A percentile compares a stretch with the other conserved stretches of the same genome.
Evolutionary conservation across 64 coral and sea anemone species (phyloP).

Genomic region (Pachyseris speciosa): DNA sequence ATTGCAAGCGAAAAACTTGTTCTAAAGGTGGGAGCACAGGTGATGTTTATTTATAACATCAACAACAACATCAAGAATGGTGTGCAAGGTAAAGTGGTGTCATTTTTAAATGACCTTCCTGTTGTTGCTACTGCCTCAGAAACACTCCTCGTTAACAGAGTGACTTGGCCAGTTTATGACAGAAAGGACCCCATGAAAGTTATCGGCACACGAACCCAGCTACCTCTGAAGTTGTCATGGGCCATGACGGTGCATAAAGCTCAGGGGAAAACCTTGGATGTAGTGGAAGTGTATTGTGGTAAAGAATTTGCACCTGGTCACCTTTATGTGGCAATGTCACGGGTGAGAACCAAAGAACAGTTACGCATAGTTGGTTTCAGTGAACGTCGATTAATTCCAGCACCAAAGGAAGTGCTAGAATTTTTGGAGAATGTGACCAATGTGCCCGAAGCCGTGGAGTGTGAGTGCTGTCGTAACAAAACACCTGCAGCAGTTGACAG

Average conservation of each 20-base stretch:
- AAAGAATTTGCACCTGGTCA: conserved; percentile 49
- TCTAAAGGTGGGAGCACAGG: conserved; percentile 1
- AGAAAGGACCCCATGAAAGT: background rate
- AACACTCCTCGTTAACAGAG: background rate
- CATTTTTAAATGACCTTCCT: conserved; percentile 23
- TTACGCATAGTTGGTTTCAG: background rate
- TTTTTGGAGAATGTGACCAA: background rate
- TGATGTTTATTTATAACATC: conserved; percentile 25
- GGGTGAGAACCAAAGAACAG: background rate
- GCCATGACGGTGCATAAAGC: conserved; percentile 39
- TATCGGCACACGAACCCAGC: conserved; percentile 23
- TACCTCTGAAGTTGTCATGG: conserved; percentile 28
- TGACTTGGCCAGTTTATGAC: conserved; percentile 45
- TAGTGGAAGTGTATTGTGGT: conserved; percentile 23
- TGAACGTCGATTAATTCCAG: background rate
- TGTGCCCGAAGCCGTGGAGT: background rate
- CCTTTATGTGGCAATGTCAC: conserved; percentile 42
- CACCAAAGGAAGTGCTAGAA: conserved; percentile 3
- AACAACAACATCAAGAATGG: conserved; percentile 47
- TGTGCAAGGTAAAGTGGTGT: conserved; percentile 30
- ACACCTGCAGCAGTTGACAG: background rate
- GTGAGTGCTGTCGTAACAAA: background rate
- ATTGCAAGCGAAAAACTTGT: conserved; percentile 5
- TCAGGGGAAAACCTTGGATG: conserved; percentile 33
- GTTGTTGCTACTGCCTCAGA: background rate